Base-by-base conservation (phyloP, 1,140 invertebrate species). In the Aphelenchoides fujianensis region DNA sequence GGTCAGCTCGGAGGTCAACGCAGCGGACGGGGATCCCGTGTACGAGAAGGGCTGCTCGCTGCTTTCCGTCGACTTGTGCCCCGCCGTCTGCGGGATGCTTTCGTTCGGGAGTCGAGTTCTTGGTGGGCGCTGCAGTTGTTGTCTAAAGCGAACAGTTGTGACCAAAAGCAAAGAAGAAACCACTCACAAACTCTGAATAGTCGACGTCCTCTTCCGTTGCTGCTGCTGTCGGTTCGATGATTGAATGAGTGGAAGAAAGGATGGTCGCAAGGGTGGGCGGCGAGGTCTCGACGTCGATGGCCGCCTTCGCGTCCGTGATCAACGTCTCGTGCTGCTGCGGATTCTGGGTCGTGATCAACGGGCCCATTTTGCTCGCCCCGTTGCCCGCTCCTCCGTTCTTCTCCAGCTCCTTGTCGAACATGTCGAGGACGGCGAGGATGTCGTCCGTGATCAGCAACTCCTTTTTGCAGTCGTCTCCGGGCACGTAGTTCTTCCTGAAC, bases 391-490 rank as follows among this genome's bases (percentile, higher is more conserved):
- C 27, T 7, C 55, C 23, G 23, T 48, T 48, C 41, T 48, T 59
- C 19, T 59, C 55, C 23, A 81, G 63, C 48, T 78, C 76, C 36
- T 78, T 78, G 62, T 79, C 78, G 41, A 79, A 79, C 77, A 80
- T 81, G 9, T 80, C 77, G 34, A 79, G 57, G 27, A 79, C 78
- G 31, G 78, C 67, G 28, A 79, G 57, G 61, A 79, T 79, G 59
- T 79, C 78, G 35, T 79, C 78, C 2, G 80, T 79, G 35, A 79
- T 79, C 34, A 81, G 48, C 31, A 78, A 48, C 53, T 79, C 80
- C 69, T 79, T 79, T 28, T 79, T 70, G 54, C 78, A 79, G 16
- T 62, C 54, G 52, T 68, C 66, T 48, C 78, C 78, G 27, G 78
- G 78, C 28, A 63, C 62, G 55, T 79, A 79, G 30, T 79, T 72